Base-by-base conservation (phyloP, 92 coral and sea anemone species). In the Plumapathes pennacea region DNA sequence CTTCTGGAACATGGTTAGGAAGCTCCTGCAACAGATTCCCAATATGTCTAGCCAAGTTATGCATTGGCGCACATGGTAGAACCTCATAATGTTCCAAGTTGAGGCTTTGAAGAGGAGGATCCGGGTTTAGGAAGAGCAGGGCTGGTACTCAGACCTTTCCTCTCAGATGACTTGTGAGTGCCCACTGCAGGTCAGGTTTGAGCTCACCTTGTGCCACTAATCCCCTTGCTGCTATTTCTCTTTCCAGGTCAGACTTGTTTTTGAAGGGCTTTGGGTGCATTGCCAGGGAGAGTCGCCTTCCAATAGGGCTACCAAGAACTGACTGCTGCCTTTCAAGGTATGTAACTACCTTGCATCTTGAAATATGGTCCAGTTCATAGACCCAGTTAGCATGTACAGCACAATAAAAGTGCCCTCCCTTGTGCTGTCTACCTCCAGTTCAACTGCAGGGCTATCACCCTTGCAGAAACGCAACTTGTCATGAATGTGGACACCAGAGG, bases 391-490 rank as follows among this genome's bases (percentile, higher is more conserved):
- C 25, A 8, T 64, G 64, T 2, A 74, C 36, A 6, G 43, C 66
- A 61, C 80, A 61, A 21, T 21, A 62, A 14, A 24, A 62, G 25
- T 72, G 58, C 6, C 72, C 63, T 3, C 54, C 55, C 38, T 47
- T 50, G 13, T 65, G 61, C 48, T 65, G 46, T 20, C 60, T 62
- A 38, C 25, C 8, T 50, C 37, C 15, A 50, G 17, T 26, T 44
- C 54, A n/a, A 40, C 38, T 24, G 38, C 26, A 4, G 55, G 68
- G 1, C 39, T 54, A 15, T 50, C 61, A 9, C 72, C 72, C 2
- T 33, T 21, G n/a, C 38, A 65, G 37, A 65, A 65, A 11, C 62
- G 13, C 73, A 65, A 50, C 2, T 20, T 32, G 30, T 65, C 73
- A 4, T 3, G 14, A 12, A 65, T 52, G 8, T 24, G 25, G 1